Percentiles rank a stretch among this genome's conserved stretches.
Evolutionary conservation across 2,113 vertebrate species (phyloP).

Genomic region (Neolamprologus cancellatus): DNA sequence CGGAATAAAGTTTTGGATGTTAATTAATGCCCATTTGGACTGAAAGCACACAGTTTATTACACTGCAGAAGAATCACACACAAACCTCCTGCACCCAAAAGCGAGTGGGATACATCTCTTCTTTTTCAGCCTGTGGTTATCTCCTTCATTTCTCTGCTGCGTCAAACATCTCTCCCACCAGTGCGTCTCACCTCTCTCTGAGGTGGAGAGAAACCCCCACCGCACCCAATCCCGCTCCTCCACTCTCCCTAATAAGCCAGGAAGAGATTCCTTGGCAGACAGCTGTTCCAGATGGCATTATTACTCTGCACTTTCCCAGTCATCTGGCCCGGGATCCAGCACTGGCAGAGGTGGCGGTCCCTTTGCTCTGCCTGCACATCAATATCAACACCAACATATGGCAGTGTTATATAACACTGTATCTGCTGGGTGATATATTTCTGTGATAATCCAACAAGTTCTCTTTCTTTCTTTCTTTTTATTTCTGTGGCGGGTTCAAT

Average conservation of each 20-base stretch:
- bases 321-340: slow-evolving; percentile 27
- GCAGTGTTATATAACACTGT: slow-evolving; percentile 24
- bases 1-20: background rate
- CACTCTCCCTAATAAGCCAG: slow-evolving; percentile 44
- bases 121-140: background rate
- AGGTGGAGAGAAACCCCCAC: background rate
- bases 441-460: background rate
- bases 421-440: background rate
- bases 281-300: slow-evolving; percentile 60
- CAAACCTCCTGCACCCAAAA: background rate
- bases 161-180: background rate
- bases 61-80: background rate
- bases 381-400: slow-evolving; percentile 46
- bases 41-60: background rate
- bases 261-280: slow-evolving; percentile 42
- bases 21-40: background rate
- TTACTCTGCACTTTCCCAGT: slow-evolving; percentile 26
- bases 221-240: background rate
- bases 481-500: background rate
- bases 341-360: slow-evolving; percentile 22
- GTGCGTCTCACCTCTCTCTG: slow-evolving; percentile 11
- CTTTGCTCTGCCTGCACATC: background rate
- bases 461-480: background rate
- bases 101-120: background rate
- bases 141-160: slow-evolving; percentile 11